Conservation (phyloP, 2,113 vertebrate genomes). For the Elephantulus edwardii region DNA sequence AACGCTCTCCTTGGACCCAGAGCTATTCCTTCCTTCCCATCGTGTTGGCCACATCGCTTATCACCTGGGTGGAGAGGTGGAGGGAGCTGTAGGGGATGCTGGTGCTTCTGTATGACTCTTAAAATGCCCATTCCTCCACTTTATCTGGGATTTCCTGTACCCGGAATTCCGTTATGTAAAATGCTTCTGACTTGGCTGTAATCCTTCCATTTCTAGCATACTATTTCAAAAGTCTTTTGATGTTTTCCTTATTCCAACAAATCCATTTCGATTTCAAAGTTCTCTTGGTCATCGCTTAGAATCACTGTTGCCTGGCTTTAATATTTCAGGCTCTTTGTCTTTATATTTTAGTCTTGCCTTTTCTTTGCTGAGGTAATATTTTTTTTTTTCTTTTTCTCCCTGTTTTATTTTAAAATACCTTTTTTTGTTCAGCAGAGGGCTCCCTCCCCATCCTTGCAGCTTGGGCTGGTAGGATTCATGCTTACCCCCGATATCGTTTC, state of each 20-base stretch:
- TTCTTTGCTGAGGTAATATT: conserved; percentile 61
- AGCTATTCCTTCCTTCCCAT: conserved; percentile 1
- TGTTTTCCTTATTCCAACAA: background rate
- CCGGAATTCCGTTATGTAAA: conserved; percentile 48
- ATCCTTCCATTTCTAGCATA: conserved; percentile 14
- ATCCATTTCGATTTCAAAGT: background rate
- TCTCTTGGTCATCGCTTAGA: conserved; percentile 50
- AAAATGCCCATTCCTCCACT: background rate
- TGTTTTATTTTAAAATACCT: conserved; percentile 33
- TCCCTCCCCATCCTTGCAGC: conserved; percentile 58
- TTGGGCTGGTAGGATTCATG: background rate
- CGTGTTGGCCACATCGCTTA: background rate
- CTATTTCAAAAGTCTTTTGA: background rate
- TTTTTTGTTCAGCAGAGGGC: conserved; percentile 76
- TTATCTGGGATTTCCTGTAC: conserved; percentile 32
- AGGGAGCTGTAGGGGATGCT: background rate
- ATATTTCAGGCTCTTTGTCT: conserved; percentile 60
- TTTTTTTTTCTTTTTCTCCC: too few species aligned
- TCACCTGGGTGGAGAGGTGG: background rate
- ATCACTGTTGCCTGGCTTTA: background rate
- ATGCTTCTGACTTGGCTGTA: background rate
- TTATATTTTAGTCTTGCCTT: conserved; percentile 27
- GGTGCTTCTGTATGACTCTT: background rate
- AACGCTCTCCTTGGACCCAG: conserved; percentile 11
- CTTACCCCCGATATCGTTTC: background rate